These are phyloP conservation scores for Ophthalmolycus amberensis DNA, from an alignment of 2,113 vertebrate genomes.

Conservation along the genomic window DNA sequence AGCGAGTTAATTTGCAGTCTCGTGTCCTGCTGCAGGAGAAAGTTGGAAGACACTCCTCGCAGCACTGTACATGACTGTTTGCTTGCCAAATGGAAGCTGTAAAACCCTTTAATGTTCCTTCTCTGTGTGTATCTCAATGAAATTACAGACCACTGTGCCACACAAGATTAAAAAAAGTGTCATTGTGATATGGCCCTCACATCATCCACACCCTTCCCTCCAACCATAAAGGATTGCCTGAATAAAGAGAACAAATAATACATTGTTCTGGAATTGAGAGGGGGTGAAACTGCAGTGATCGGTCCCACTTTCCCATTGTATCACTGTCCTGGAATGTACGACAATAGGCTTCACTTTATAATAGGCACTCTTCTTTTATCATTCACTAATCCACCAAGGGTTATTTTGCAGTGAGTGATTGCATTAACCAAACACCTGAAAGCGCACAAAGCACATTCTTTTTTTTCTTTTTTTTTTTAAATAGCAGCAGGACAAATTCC, in stretches of 20 bases:
- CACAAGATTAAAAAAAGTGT: constrained; percentile 5
- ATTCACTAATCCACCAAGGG: constrained; percentile 12
- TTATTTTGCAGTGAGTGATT: constrained; percentile 15
- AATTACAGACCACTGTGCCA: constrained; percentile 24
- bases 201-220: constrained; percentile 45
- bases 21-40: constrained; percentile 22
- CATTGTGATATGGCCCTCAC: constrained; percentile 21
- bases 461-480: not conserved
- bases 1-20: constrained; percentile 47
- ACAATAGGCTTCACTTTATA: constrained; percentile 47
- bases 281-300: constrained; percentile 42
- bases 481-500: not conserved
- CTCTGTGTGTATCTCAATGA: not conserved
- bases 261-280: constrained; percentile 59
- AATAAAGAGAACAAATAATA: constrained; percentile 60
- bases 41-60: constrained; percentile 24
- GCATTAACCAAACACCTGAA: constrained; percentile 6
- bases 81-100: constrained; percentile 44
- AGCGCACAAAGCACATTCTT: not conserved
- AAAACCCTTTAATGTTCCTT: constrained; percentile 22
- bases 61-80: constrained; percentile 32
- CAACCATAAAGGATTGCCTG: constrained; percentile 33
- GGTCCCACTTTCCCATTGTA: constrained; percentile 66
- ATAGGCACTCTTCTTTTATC: constrained; percentile 17
- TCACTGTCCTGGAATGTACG: constrained; percentile 63